A percentile compares a stretch with the other conserved stretches of the same genome.
Conservation (phyloP, 2,888 invertebrate genomes). For the Notodonta dromedarius region DNA sequence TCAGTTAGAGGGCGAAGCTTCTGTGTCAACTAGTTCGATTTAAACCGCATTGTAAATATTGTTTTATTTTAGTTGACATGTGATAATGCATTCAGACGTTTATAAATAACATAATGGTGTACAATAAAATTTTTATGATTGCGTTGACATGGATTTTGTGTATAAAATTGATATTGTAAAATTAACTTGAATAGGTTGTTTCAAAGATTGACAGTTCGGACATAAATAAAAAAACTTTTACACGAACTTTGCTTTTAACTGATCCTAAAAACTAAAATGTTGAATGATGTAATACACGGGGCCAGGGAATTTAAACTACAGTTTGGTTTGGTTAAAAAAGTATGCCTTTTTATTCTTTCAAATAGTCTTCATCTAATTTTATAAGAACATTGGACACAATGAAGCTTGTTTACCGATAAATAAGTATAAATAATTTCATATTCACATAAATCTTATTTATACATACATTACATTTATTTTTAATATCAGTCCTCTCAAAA, state of each 20-base stretch:
- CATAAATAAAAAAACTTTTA: conserved; percentile 82
- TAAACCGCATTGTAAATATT: conserved; percentile 72
- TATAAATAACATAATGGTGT: conserved; percentile 67
- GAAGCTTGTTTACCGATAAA: conserved; percentile 84
- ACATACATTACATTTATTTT: conserved; percentile 84
- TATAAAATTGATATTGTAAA: conserved; percentile 80
- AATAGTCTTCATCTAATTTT: conserved; percentile 85
- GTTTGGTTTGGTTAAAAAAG: conserved; percentile 82
- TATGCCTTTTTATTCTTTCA: conserved; percentile 84
- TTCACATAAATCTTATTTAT: conserved; percentile 84
- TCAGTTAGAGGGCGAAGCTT: conserved; percentile 67
- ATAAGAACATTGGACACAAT: conserved; percentile 85
- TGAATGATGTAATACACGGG: not conserved
- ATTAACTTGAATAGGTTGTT: conserved; percentile 76
- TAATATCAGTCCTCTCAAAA: conserved; percentile 85
- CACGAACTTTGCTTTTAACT: conserved; percentile 50
- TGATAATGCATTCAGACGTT: conserved; percentile 77
- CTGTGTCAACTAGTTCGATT: conserved; percentile 64
- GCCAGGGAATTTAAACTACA: conserved; percentile 50
- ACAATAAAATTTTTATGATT: conserved; percentile 79
- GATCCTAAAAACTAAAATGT: not conserved
- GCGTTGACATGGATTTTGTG: conserved; percentile 78
- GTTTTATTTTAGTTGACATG: conserved; percentile 69
- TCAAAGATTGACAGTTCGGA: conserved; percentile 79
- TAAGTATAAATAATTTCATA: conserved; percentile 85